Percentiles rank a stretch among this genome's conserved stretches.
Evolutionary conservation across 2,113 vertebrate genomes (phyloP).

Genomic region (Anarhynchus alexandrinus): DNA sequence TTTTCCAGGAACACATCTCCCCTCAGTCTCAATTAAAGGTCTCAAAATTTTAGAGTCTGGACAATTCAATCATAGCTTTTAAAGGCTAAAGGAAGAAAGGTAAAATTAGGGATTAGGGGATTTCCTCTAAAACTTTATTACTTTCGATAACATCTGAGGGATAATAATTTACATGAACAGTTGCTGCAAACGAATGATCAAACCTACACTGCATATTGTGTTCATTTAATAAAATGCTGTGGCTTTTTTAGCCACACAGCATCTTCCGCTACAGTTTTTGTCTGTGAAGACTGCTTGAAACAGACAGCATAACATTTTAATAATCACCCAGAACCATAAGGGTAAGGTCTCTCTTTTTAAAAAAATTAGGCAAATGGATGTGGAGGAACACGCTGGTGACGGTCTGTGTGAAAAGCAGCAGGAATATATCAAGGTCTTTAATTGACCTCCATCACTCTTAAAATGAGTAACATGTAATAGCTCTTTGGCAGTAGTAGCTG

Average conservation of each 20-base stretch:
- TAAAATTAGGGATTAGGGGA: background rate
- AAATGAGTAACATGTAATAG: background rate
- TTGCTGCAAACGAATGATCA: background rate
- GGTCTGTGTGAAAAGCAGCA: background rate
- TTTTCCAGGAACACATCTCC: background rate
- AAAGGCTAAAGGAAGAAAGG: background rate
- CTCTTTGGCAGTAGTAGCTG: background rate
- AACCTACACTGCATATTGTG: background rate
- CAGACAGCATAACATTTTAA: background rate
- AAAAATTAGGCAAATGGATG: background rate
- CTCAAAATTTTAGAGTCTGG: background rate
- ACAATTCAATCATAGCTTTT: background rate
- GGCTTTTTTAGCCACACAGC: background rate
- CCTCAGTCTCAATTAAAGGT: background rate
- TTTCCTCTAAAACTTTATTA: background rate
- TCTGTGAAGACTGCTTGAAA: background rate
- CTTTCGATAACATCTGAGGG: background rate
- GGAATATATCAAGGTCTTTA: background rate
- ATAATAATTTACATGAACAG: background rate
- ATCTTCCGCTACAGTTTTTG: background rate
- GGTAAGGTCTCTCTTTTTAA: background rate
- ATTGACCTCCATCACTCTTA: background rate
- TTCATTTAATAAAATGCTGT: background rate
- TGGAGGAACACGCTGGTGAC: background rate
- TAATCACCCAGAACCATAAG: background rate